Evolutionary conservation across 2,888 invertebrate species (phyloP), one percentile per base, ranked within the genome.

Genomic region (Calameuta filiformis): DNA sequence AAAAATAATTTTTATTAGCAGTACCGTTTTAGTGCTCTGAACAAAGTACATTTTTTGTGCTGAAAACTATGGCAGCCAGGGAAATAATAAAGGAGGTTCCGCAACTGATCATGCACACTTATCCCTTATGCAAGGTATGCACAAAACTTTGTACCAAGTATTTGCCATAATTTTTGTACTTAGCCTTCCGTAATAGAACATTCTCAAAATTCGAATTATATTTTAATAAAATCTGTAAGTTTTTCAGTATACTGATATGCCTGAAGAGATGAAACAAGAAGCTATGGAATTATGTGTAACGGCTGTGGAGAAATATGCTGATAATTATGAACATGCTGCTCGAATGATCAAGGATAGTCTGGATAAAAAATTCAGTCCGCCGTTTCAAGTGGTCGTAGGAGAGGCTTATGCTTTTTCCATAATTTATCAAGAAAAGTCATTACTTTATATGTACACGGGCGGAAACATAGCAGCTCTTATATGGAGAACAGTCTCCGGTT

Each of bases 331-430:
- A 95, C 93, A 94, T 84, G 98, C 98, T 0, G 98, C 99, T n/a
- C 95, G 94, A 85, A 95, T 97, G 94, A 97, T 99, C 77, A 99
- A 99, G 92, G 98, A 99, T 87, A 94, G 95, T 73, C 95, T 99
- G 96, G 99, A 99, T 92, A 98, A 98, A 92, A 98, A 97, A 91
- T 98, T 97, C 92, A 98, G 98, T 4, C 95, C 97, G 0, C 87
- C 90, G 0, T 91, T 90, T 80, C 96, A 97, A 79, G 98, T 98
- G 95, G 96, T 98, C 0, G 96, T 99, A 6, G 99, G 99, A 11
- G 98, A 99, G 93, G 97, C 97, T 79, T 98, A 95, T 92, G 98
- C 98, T 73, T 98, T 98, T 92, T 97, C 98, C 91, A 94, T 98
- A 80, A 97, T 97, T 1, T 97, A 98, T 91, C 98, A 98, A 92